These are phyloP conservation scores for Octonoba sinensis DNA, from an alignment of 2,888 invertebrate genomes.

Conservation along the genomic window DNA sequence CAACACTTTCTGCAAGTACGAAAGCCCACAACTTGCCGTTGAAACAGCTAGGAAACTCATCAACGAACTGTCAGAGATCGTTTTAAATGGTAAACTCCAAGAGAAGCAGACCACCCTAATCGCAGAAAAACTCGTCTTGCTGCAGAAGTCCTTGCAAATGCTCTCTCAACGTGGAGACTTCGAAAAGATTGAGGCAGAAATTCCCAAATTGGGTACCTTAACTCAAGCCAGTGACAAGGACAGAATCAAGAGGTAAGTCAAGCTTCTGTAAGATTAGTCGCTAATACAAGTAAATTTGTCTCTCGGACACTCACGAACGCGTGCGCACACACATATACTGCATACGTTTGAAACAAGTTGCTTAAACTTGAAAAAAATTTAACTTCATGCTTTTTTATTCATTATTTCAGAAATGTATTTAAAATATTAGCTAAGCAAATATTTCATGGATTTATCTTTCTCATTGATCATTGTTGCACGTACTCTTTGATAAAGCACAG, in stretches of 20 bases:
- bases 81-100: conserved; percentile 7
- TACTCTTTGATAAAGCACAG: too few species aligned
- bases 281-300: too few species aligned
- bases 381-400: too few species aligned
- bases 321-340: too few species aligned
- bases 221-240: conserved; percentile 14
- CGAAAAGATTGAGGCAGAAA: conserved; percentile 37
- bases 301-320: too few species aligned
- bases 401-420: too few species aligned
- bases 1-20: not conserved
- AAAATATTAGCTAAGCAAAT: too few species aligned
- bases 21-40: not conserved
- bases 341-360: too few species aligned
- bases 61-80: conserved; percentile 4
- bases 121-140: conserved; percentile 21
- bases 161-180: conserved; percentile 20
- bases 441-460: too few species aligned
- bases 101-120: not conserved
- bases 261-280: too few species aligned
- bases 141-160: conserved; percentile 15
- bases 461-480: too few species aligned
- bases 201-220: conserved; percentile 52
- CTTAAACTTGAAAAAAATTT: too few species aligned
- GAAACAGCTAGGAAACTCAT: not conserved
- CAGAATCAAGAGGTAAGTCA: conserved; percentile 41